These are phyloP conservation scores for Drosophila azteca DNA, from an alignment of 1,140 invertebrate species.

Conservation along the genomic window DNA sequence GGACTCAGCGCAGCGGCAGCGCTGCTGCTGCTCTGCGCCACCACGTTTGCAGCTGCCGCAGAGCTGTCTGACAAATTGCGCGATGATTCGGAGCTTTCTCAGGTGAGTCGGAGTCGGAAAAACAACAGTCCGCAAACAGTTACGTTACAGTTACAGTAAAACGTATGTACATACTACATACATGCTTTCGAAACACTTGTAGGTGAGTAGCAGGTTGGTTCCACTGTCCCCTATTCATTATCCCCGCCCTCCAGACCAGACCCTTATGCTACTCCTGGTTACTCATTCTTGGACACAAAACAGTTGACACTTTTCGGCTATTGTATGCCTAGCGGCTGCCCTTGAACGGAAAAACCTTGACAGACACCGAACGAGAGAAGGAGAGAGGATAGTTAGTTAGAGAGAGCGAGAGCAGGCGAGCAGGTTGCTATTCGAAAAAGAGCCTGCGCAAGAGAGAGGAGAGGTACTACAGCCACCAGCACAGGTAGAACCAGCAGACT, in stretches of 20 bases:
- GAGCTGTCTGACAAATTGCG: conserved; percentile 82
- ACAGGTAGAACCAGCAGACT: conserved; percentile 57
- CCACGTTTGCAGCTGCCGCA: conserved; percentile 56
- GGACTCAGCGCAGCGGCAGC: conserved; percentile 46
- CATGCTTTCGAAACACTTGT: conserved; percentile 13
- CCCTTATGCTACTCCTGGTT: conserved; percentile 12
- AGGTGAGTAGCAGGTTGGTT: conserved; percentile 39
- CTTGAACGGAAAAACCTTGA: conserved; percentile 75
- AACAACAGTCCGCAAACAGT: not conserved
- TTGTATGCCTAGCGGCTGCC: conserved; percentile 37
- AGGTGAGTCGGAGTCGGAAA: conserved; percentile 79
- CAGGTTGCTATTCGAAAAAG: conserved; percentile 8
- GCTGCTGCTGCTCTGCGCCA: conserved; percentile 57
- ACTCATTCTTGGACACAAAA: conserved; percentile 10
- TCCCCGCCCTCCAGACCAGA: conserved; percentile 4
- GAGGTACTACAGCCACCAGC: conserved; percentile 23
- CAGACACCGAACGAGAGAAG: conserved; percentile 8
- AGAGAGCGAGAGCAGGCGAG: conserved; percentile 4
- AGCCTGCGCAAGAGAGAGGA: conserved; percentile 48
- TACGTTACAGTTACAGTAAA: too few species aligned
- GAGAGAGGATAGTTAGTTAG: conserved; percentile 5
- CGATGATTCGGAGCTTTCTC: conserved; percentile 84
- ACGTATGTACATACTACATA: not conserved
- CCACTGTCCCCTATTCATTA: conserved; percentile 16
- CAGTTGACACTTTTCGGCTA: conserved; percentile 35